Evolutionary conservation across 2,113 vertebrate genomes (phyloP).

Genomic region (Apistogramma diplotaenia): DNA sequence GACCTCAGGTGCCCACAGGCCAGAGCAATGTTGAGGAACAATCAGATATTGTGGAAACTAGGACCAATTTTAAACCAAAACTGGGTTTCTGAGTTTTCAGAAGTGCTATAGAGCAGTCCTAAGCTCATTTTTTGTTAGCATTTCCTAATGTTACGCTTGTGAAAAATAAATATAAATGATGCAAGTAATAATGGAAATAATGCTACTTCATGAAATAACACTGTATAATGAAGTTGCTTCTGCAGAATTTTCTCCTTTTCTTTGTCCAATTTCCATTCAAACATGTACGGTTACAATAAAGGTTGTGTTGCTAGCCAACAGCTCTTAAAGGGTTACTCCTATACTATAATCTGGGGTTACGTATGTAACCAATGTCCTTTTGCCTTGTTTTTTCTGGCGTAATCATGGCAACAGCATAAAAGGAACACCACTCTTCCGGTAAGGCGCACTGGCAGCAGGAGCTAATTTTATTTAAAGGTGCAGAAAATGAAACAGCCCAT

Average conservation of each 20-base stretch:
- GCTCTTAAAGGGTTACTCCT: not conserved
- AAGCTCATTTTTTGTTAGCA: not conserved
- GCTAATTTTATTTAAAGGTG: conserved; percentile 6
- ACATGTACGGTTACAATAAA: not conserved
- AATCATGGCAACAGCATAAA: not conserved
- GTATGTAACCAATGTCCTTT: not conserved
- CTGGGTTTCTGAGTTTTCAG: not conserved
- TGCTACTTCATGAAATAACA: no score
- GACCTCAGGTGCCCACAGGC: no score
- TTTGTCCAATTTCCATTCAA: no score
- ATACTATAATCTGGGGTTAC: not conserved
- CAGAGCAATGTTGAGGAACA: no score
- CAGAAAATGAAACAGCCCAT: conserved; percentile 1
- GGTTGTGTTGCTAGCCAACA: not conserved
- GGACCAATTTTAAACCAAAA: not conserved
- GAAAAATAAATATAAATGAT: not conserved
- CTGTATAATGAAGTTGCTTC: no score
- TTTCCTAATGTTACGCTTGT: not conserved
- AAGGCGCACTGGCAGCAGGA: not conserved
- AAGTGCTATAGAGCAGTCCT: not conserved
- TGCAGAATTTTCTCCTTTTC: no score
- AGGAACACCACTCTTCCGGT: not conserved
- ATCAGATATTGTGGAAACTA: no score
- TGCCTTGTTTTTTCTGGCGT: not conserved
- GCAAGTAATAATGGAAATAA: no score